Conservation (phyloP, 2,888 invertebrate genomes). For the Hypercompe scribonia region DNA sequence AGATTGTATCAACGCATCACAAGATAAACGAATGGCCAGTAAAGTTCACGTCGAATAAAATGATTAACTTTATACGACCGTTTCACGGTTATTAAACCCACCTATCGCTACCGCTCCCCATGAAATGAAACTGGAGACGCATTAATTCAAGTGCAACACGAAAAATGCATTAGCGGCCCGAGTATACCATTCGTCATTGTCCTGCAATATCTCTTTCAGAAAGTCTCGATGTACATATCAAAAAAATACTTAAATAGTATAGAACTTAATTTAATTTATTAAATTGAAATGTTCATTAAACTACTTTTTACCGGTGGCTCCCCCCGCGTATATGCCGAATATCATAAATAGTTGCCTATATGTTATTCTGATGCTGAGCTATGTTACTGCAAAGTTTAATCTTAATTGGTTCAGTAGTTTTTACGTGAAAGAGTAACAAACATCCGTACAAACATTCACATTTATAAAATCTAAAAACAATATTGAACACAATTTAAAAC, state of each 20-base stretch:
- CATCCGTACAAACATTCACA: too few relatives aligned
- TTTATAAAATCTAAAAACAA: too few relatives aligned
- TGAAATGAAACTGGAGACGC: constrained; percentile 68
- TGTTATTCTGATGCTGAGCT: too few relatives aligned
- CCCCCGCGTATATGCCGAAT: too few relatives aligned
- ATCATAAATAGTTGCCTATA: too few relatives aligned
- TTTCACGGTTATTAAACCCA: constrained; percentile 67
- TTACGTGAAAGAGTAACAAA: too few relatives aligned
- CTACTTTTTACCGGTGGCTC: too few relatives aligned
- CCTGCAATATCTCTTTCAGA: constrained; percentile 56
- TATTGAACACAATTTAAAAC: too few relatives aligned
- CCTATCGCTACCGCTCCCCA: constrained; percentile 47
- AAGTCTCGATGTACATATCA: constrained; percentile 31
- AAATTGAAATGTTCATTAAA: background rate
- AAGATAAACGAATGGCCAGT: constrained; percentile 54
- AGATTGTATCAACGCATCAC: constrained; percentile 46
- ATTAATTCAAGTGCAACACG: constrained; percentile 87
- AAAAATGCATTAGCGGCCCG: constrained; percentile 83
- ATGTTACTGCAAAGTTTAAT: too few relatives aligned
- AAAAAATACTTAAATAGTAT: constrained; percentile 37
- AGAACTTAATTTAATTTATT: constrained; percentile 25
- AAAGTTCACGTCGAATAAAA: constrained; percentile 55
- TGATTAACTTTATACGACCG: constrained; percentile 61
- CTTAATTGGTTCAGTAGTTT: too few relatives aligned
- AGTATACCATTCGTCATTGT: constrained; percentile 77